Evolutionary conservation across 2,113 vertebrate species (phyloP).

Genomic region (Sylvietta virens): DNA sequence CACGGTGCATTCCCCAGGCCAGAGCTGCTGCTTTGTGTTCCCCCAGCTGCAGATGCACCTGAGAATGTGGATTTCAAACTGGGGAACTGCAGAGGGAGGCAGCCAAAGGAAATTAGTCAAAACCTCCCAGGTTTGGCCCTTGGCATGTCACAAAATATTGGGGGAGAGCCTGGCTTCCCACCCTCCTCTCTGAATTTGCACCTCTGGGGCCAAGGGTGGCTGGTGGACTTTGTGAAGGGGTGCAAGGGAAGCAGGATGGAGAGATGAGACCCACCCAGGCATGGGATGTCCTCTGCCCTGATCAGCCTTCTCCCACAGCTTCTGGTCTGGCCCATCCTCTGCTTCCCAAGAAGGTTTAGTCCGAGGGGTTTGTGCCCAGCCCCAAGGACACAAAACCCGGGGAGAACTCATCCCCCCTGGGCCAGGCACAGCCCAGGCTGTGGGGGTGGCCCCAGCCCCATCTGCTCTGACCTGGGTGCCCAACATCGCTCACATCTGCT

Average conservation of each 20-base stretch:
- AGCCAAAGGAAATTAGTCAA: background rate
- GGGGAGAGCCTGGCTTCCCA: background rate
- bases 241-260: background rate
- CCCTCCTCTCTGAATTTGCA: background rate
- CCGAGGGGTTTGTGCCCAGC: accelerated
- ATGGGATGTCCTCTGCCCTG: background rate
- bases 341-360: background rate
- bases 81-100: background rate
- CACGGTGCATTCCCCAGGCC: background rate
- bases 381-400: background rate
- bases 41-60: background rate
- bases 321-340: background rate
- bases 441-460: background rate
- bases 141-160: background rate
- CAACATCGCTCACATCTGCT: background rate
- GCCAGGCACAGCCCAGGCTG: background rate
- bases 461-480: background rate
- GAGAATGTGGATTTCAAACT: background rate
- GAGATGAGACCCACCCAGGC: accelerated
- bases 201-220: background rate
- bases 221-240: background rate
- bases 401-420: background rate
- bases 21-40: background rate
- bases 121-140: background rate
- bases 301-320: background rate